Percentiles rank a stretch among this genome's conserved stretches.
phyloP scores from a whole-genome alignment of 2,797 vertebrate genomes.

The Chaunax sp. region DNA sequence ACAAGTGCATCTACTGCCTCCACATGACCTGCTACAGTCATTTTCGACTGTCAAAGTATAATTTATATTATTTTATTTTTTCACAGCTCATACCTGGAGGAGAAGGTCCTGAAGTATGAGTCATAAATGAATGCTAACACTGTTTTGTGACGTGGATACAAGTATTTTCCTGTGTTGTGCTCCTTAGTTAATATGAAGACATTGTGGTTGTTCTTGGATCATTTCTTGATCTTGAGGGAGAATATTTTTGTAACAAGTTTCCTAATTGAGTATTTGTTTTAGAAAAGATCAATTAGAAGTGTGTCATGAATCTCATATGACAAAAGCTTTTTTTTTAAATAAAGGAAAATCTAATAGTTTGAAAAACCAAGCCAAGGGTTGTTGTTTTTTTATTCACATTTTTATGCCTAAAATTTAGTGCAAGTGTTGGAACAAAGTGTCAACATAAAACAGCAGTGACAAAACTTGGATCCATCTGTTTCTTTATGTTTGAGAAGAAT shows the following conservation, averaged over 20 bases:
- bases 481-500: neutral
- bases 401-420: conserved; percentile 36
- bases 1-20: too few species aligned
- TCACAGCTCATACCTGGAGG: conserved; percentile 95
- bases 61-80: neutral
- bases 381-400: conserved; percentile 17
- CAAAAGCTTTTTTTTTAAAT: conserved; percentile 64
- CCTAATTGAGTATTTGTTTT: conserved; percentile 25
- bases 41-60: too few species aligned
- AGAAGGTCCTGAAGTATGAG: conserved; percentile 96
- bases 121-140: neutral
- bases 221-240: conserved; percentile 2
- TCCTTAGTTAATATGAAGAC: conserved; percentile 32
- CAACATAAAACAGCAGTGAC: conserved; percentile 16
- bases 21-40: neutral
- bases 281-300: conserved; percentile 1
- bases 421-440: conserved; percentile 29
- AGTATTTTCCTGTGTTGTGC: conserved; percentile 14
- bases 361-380: neutral
- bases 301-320: neutral
- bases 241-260: conserved; percentile 60
- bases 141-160: conserved; percentile 32
- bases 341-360: conserved; percentile 43
- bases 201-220: conserved; percentile 8
- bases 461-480: conserved; percentile 11